Evolutionary conservation across 2,113 vertebrate genomes (phyloP), one percentile per base, ranked within the genome.

Genomic region (Melanotaenia duboulayi): DNA sequence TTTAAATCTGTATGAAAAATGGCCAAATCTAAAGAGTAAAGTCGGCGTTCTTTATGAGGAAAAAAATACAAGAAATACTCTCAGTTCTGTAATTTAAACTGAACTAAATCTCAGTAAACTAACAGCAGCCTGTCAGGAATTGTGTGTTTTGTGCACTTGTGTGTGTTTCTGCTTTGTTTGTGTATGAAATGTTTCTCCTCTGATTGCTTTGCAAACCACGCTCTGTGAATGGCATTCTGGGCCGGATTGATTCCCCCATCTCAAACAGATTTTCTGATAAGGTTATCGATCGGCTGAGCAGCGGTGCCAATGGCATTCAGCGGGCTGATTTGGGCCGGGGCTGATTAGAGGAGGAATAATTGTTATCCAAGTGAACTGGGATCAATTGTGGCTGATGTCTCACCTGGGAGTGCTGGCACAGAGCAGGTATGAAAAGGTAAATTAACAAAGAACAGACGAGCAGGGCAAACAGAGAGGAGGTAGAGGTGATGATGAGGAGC

Each of bases 271-370:
- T 94, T 94, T 95, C 95, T 96, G 95, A 96, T 95, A 94, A 95
- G 90, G 90, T 87, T 96, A 98, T 98, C 94, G 97, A 97, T 96
- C 90, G 23, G 88, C 90, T 91, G 94, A 94, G 87, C 93, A 60
- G 78, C 9, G 12, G 71, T 94, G 95, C 92, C 93, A 93, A 97
- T 97, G 93, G 95, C 95, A 95, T 96, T 96, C 94, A 94, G 96
- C 95, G 90, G 95, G 95, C 92, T 95, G 95, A 96, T 95, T 96
- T 96, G 93, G 94, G 94, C 95, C 90, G 93, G 93, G 68, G 92
- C 95, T 95, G 97, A 98, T 98, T 96, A 97, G 95, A 93, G 95
- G 94, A 94, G 95, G 95, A 97, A 95, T 97, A 97, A 97, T 96
- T 96, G 96, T 97, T 96, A 97, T 98, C 95, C 95, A 92, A 94